phyloP scores from a whole-genome alignment of 2,113 vertebrate species.

The Calonectris borealis region DNA sequence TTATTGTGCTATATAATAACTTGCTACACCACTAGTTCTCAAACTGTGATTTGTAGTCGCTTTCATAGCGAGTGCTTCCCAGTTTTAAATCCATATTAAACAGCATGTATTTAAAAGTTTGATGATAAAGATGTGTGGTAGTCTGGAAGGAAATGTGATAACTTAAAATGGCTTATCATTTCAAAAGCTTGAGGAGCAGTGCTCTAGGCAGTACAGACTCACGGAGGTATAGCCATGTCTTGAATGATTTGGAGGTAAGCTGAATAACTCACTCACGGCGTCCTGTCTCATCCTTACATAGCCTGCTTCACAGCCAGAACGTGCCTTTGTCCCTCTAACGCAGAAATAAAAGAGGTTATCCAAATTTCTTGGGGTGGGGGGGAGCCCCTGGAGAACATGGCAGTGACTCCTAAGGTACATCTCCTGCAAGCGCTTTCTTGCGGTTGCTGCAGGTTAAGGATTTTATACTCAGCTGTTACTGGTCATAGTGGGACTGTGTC shows the following conservation, averaged over 20 bases:
- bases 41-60: not conserved
- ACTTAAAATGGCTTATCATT: not conserved
- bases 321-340: not conserved
- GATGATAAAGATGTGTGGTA: not conserved
- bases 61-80: not conserved
- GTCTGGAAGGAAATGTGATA: not conserved
- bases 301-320: not conserved
- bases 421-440: not conserved
- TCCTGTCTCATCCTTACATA: conserved; percentile 41
- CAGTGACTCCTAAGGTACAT: too few relatives aligned
- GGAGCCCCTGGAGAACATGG: not conserved
- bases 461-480: accelerated
- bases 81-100: not conserved
- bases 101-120: not conserved
- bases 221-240: conserved; percentile 39
- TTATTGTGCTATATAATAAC: conserved; percentile 21
- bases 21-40: not conserved
- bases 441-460: not conserved
- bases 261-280: conserved; percentile 1
- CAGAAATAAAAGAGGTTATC: not conserved
- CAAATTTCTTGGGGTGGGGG: not conserved
- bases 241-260: conserved; percentile 24
- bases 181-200: not conserved
- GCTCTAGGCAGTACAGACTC: not conserved
- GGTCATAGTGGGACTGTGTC: not conserved